Percentiles rank a stretch among this genome's conserved stretches.
Evolutionary conservation across 2,113 vertebrate species (phyloP).

Genomic region (Alligator mississippiensis): DNA sequence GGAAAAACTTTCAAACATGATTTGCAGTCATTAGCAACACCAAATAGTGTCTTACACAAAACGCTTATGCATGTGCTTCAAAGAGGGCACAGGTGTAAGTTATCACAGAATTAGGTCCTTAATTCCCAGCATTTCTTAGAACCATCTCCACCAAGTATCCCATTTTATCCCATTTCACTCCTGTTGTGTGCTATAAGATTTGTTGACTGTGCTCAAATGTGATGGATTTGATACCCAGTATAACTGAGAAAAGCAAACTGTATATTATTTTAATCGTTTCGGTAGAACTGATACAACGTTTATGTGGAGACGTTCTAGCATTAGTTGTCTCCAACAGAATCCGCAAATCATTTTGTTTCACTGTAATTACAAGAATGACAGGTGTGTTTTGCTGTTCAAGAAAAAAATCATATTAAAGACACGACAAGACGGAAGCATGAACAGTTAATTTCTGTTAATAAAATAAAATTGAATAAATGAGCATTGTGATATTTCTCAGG

Average conservation of each 20-base stretch:
- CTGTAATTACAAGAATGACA: neutral
- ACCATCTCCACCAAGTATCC: neutral
- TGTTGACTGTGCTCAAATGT: neutral
- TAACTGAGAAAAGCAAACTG: neutral
- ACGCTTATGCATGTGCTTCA: neutral
- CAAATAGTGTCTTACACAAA: neutral
- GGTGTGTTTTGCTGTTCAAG: constrained; percentile 10
- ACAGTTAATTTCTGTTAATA: constrained; percentile 34
- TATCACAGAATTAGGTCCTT: neutral
- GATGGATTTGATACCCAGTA: neutral
- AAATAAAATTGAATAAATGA: constrained; percentile 43
- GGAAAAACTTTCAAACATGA: neutral
- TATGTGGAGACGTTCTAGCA: neutral
- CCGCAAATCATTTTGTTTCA: neutral
- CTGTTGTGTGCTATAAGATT: neutral
- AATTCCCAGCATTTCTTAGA: neutral
- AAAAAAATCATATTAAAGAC: neutral
- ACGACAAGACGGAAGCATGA: constrained; percentile 23
- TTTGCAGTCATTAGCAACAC: neutral
- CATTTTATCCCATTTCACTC: neutral
- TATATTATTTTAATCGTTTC: neutral
- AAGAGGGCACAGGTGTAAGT: neutral
- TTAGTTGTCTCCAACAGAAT: neutral
- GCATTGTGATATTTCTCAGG: neutral
- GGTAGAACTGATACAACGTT: neutral